A percentile compares a stretch with the other conserved stretches of the same genome.
phyloP scores from a whole-genome alignment of 2,113 vertebrate genomes.

The Passer montanus region DNA sequence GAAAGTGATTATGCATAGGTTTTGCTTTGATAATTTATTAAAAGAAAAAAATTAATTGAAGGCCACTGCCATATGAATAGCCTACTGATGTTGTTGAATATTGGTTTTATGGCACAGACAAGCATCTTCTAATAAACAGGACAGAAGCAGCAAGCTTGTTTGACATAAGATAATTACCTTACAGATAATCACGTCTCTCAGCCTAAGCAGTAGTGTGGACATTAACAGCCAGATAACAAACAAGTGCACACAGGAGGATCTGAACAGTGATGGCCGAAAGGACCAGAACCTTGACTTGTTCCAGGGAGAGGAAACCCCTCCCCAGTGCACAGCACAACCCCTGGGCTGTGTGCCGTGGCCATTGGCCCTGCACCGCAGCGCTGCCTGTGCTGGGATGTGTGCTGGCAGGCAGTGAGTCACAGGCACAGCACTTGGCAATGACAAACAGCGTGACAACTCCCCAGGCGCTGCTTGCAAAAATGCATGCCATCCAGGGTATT shows the following conservation, averaged over 20 bases:
- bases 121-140: not conserved
- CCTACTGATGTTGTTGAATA: not conserved
- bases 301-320: not conserved
- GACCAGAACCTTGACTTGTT: not conserved
- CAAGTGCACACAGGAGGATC: not conserved
- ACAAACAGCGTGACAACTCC: constrained; percentile 23
- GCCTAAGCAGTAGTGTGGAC: not conserved
- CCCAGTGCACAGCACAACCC: not conserved
- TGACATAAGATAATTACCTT: not conserved
- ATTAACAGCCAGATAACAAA: not conserved
- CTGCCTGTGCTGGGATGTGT: not conserved
- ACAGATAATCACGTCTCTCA: not conserved
- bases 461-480: not conserved
- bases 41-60: not conserved
- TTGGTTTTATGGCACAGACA: not conserved
- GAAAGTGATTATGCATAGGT: not conserved
- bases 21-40: not conserved
- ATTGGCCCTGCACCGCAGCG: not conserved
- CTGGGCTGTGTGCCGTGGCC: accelerated
- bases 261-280: not conserved
- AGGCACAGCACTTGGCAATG: not conserved
- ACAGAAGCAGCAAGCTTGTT: not conserved
- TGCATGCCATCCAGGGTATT: not conserved
- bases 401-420: not conserved
- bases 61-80: not conserved